phyloP scores from a whole-genome alignment of 2,797 vertebrate genomes.

The Propithecus perrieri region DNA sequence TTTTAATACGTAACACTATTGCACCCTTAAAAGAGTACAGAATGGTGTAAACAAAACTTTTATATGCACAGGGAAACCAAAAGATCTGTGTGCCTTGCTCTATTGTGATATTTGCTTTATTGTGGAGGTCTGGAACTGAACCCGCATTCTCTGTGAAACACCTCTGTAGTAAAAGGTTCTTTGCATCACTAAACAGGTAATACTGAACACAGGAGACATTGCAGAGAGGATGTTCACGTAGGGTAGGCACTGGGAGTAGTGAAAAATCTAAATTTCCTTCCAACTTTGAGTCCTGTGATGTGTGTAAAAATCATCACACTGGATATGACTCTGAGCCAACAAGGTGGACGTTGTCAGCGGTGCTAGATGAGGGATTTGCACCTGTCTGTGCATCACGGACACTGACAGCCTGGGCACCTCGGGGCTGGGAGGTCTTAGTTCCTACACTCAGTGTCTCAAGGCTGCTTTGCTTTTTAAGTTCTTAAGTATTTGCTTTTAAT shows the following conservation, averaged over 20 bases:
- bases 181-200: neutral
- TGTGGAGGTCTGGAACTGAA: neutral
- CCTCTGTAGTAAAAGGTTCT: neutral
- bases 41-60: neutral
- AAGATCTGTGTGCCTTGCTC: neutral
- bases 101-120: neutral
- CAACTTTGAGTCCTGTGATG: rapidly evolving
- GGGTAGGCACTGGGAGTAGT: neutral
- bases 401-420: rapidly evolving
- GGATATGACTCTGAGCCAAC: rapidly evolving
- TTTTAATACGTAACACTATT: neutral
- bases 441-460: neutral
- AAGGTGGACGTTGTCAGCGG: rapidly evolving
- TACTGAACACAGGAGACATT: neutral
- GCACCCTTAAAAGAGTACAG: neutral
- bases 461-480: neutral
- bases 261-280: neutral
- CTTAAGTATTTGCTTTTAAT: neutral
- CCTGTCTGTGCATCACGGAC: rapidly evolving
- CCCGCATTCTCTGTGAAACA: neutral
- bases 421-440: neutral
- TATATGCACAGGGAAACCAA: neutral
- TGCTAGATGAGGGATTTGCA: rapidly evolving
- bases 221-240: neutral
- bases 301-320: neutral